phyloP scores from a whole-genome alignment of 1,140 invertebrate species.

The Idris sp. region DNA sequence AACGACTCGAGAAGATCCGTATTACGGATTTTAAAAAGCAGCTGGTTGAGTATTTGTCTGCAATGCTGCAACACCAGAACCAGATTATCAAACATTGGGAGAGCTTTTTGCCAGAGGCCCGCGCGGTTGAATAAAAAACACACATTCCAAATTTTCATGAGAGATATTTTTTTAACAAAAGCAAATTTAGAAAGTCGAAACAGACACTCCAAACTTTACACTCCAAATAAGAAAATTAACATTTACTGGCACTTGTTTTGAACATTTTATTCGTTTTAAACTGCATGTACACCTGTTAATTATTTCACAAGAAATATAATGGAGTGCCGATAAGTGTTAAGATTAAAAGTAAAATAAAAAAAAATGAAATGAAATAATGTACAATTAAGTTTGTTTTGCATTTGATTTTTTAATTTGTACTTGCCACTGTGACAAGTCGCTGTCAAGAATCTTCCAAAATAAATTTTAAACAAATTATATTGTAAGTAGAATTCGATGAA shows the following conservation, averaged over 20 bases:
- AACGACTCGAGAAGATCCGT: constrained; percentile 92
- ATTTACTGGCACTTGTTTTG: no score
- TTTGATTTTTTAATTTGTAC: constrained; percentile 29
- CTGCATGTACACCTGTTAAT: no score
- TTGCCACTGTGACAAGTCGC: constrained; percentile 33
- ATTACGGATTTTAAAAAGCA: constrained; percentile 94
- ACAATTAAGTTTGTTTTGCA: constrained; percentile 20
- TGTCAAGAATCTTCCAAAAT: constrained; percentile 48
- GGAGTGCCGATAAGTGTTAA: no score
- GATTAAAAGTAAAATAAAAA: no score
- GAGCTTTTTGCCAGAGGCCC: constrained; percentile 94
- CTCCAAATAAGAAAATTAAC: no score
- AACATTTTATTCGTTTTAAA: no score
- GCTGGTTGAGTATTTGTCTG: constrained; percentile 94
- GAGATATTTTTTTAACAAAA: constrained; percentile 62
- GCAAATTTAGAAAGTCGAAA: constrained; percentile 39
- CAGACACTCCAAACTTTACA: no score
- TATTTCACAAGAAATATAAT: no score
- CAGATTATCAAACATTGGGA: constrained; percentile 98
- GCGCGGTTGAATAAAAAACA: constrained; percentile 89
- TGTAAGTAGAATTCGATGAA: constrained; percentile 13
- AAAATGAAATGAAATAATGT: constrained; percentile 4
- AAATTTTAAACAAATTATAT: constrained; percentile 30
- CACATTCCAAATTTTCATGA: constrained; percentile 63
- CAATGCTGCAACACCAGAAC: constrained; percentile 96